Base-by-base conservation (phyloP, 1,140 invertebrate species). In the Drosophila arawakana region DNA sequence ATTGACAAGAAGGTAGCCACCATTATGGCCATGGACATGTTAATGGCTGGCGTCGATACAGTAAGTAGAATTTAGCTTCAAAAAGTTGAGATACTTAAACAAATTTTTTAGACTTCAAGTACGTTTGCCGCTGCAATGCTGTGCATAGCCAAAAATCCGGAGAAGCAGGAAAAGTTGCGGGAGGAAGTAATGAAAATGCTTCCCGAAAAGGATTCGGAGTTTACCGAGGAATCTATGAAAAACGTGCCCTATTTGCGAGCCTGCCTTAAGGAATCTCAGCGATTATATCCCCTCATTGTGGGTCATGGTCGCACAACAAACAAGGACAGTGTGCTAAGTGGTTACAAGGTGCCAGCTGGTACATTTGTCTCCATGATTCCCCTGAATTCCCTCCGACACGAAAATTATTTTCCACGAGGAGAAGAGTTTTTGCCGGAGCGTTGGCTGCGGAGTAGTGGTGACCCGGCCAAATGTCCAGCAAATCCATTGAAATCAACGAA, bases 81-180 rank as follows among this genome's bases (percentile, higher is more conserved):
- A 30, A 30, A 5, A 5, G 25, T 30, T 4, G 3, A 7, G 18
- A 10, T 13, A 11, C 7, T 11, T 65, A 4, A 55, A 21, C 3
- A 11, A 41, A 46, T 43, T 44, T 43, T 46, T 2, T 18, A 91
- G 88, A 91, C 85, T 10, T 68, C 77, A 5, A 78, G 44, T 0
- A 79, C 82, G 2, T 80, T 85, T 37, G 3, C 69, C 2, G 78
- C 70, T 0, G 49, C 73, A 1, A 44, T 90, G 50, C 15, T 90
- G 13, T 46, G 46, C 10, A 88, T 98, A 13, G 95, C 96, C 0
- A 94, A 93, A 1, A 94, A 97, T 93, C 94, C 93, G 6, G 93
- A 95, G 1, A 94, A 94, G 54, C 96, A 97, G 83, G 93, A 95
- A 1, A 95, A 94, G 89, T 81, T 97, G 8, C 93, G 94, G 15